Conservation (phyloP, 2,113 vertebrate species). For the Vidua macroura region DNA sequence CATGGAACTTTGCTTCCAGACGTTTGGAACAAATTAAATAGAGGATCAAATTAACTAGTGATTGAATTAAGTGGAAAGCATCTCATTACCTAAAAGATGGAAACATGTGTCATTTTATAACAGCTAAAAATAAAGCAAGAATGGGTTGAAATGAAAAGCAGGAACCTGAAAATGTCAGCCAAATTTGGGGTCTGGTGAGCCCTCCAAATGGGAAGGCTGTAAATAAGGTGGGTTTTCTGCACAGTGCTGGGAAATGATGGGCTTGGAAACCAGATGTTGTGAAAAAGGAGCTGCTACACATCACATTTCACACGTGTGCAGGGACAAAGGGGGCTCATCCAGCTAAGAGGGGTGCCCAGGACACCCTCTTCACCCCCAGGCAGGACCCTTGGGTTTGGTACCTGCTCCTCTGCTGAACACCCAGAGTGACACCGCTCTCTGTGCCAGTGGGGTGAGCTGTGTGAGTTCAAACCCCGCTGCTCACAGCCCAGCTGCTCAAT, state of each 20-base stretch:
- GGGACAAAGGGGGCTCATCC: background rate
- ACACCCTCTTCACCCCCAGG: background rate
- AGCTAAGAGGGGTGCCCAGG: background rate
- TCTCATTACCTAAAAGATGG: slow-evolving; percentile 66
- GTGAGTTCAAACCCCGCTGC: background rate
- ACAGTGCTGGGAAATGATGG: background rate
- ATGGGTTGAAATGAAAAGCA: slow-evolving; percentile 63
- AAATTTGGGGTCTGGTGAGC: slow-evolving; percentile 10
- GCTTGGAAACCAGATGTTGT: slow-evolving; percentile 26
- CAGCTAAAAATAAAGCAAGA: slow-evolving; percentile 68
- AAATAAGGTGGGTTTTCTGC: slow-evolving; percentile 33
- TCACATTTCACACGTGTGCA: fast-evolving
- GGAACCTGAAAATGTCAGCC: slow-evolving; percentile 47
- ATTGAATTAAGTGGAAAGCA: slow-evolving; percentile 70
- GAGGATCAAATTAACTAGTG: slow-evolving; percentile 63
- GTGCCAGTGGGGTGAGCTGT: background rate
- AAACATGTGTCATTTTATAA: slow-evolving; percentile 67
- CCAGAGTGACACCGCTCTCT: fast-evolving
- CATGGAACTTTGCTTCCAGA: slow-evolving; percentile 46
- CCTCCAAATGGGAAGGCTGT: slow-evolving; percentile 7
- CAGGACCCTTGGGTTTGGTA: background rate
- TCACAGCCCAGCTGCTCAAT: background rate
- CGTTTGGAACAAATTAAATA: slow-evolving; percentile 67
- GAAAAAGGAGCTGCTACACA: background rate
- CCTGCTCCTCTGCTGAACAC: fast-evolving